Evolutionary conservation across 1,140 invertebrate genomes (phyloP), one percentile per base, ranked within the genome.

Genomic region (Nixonia krombeini): DNA sequence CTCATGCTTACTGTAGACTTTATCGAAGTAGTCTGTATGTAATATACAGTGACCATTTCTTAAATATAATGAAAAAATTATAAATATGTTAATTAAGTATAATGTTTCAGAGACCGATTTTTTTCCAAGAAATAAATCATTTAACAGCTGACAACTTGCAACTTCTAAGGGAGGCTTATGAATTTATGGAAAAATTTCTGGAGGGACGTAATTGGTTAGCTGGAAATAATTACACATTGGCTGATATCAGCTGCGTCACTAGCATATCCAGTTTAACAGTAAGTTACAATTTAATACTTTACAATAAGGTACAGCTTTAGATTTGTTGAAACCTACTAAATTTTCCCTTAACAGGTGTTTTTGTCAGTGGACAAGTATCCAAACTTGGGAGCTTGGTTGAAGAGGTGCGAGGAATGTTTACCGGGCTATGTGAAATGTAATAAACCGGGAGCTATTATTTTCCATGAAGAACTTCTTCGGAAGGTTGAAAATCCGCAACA

Each of bases 181-280:
- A 26, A 9, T 13, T 40, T 1, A 33, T 70, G 31, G 31, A 74
- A 1, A 41, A 16, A 6, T 41, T 51, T 23, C 17, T 72, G n/a
- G 17, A 68, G 29, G 59, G 67, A 21, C 65, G 51, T 33, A 55
- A 74, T 10, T 79, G 74, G 71, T 50, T 79, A 2, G 70, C 28
- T 2, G 76, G 73, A 0, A 57, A 70, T 58, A 56, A 52, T 15
- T 79, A 71, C 17, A 77, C 76, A 7, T 29, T 79, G 7, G 74
- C 76, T 4, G 74, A 79, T 41, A 75, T 79, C 0, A 63, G 66
- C 29, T 74, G 63, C 38, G 31, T 55, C 6, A 0, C 52, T 2
- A 29, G 35, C 1, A 7, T 64, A 0, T 35, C 44, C 2, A 51
- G 29, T 38, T 4, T 51, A 0, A 6, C 9, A 1, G 72, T 74